Evolutionary conservation across 2,113 vertebrate genomes (phyloP).

Genomic region (Arizona elegans): DNA sequence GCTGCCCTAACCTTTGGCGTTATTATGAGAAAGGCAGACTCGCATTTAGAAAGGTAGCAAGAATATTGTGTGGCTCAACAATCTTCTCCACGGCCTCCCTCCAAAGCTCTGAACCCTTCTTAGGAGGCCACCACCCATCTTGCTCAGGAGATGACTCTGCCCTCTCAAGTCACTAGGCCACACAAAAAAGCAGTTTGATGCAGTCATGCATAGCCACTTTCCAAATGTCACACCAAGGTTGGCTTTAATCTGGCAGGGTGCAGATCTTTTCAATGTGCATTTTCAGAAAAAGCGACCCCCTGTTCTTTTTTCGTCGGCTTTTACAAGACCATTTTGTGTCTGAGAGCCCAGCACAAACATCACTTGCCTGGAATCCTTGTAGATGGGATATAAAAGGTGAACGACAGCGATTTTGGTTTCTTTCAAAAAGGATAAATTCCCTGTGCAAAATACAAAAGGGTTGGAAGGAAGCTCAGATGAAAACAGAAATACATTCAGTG

Average conservation of each 20-base stretch:
- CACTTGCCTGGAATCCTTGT: background rate
- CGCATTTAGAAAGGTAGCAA: background rate
- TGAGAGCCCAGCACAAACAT: conserved; percentile 37
- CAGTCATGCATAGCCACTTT: conserved; percentile 35
- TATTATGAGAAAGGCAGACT: background rate
- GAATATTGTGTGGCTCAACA: background rate
- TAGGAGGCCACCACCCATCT: background rate
- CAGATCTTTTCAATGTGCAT: conserved; percentile 21
- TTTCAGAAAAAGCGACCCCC: conserved; percentile 20
- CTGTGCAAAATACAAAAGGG: background rate
- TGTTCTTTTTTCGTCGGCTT: background rate
- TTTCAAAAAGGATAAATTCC: background rate
- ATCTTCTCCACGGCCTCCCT: too few relatives aligned
- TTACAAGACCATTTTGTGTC: background rate
- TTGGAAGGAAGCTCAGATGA: background rate
- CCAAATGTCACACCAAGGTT: conserved; percentile 34
- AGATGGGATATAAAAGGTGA: background rate
- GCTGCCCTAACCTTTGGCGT: too few relatives aligned
- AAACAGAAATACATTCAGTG: too few relatives aligned
- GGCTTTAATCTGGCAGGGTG: conserved; percentile 5
- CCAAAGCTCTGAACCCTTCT: background rate
- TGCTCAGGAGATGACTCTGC: background rate
- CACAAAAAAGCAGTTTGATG: accelerated
- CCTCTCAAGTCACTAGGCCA: accelerated
- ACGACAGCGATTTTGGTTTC: background rate